Evolutionary conservation across 2,113 vertebrate genomes (phyloP).

Genomic region (Ancistrus triradiatus): DNA sequence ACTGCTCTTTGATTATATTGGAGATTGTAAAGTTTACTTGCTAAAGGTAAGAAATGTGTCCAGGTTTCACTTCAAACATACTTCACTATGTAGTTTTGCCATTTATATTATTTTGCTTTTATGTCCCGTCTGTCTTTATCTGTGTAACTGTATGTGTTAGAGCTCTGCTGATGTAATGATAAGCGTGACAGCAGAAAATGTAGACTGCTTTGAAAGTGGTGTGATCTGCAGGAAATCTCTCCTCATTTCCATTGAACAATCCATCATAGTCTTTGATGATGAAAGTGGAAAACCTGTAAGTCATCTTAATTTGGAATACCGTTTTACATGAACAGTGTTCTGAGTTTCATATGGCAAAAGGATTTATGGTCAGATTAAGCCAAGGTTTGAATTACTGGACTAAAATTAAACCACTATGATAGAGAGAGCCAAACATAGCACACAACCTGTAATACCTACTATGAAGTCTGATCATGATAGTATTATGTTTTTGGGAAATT

Average conservation of each 20-base stretch:
- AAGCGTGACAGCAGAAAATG: constrained; percentile 79
- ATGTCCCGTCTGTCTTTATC: not conserved
- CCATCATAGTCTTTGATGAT: constrained; percentile 79
- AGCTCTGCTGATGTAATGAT: constrained; percentile 71
- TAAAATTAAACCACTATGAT: too few relatives aligned
- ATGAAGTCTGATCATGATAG: too few relatives aligned
- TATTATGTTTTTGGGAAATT: too few relatives aligned
- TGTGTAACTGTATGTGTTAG: constrained; percentile 57
- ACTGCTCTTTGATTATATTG: constrained; percentile 86
- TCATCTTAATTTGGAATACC: too few relatives aligned
- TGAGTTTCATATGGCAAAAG: too few relatives aligned
- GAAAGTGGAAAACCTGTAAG: constrained; percentile 86
- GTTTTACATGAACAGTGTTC: too few relatives aligned
- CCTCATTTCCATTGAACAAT: constrained; percentile 76
- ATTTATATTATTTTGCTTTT: not conserved
- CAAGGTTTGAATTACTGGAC: too few relatives aligned
- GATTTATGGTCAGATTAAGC: too few relatives aligned
- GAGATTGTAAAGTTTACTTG: constrained; percentile 84
- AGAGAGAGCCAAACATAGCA: too few relatives aligned
- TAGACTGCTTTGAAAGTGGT: constrained; percentile 86
- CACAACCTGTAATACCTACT: too few relatives aligned
- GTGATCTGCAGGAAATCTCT: constrained; percentile 86
- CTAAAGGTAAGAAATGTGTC: constrained; percentile 78
- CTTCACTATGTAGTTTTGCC: not conserved
- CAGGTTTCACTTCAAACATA: constrained; percentile 31